Conservation (phyloP, 2,113 vertebrate genomes). For the Eretmochelys imbricata region DNA sequence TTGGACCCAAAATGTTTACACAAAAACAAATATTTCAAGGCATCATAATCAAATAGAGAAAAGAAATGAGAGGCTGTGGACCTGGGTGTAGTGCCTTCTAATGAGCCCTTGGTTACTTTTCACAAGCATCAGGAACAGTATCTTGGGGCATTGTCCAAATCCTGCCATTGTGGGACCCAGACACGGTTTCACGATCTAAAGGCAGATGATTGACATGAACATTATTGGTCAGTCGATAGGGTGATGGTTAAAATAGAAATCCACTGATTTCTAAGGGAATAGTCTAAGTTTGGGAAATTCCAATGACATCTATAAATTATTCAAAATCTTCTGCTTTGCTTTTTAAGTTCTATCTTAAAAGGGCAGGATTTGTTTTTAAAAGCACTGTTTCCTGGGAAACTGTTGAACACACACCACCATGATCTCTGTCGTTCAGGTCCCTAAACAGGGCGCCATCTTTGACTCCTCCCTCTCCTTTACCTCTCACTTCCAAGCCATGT, state of each 20-base stretch:
- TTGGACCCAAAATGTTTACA: conserved; percentile 3
- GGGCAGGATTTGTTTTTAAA: conserved; percentile 1
- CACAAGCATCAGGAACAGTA: conserved; percentile 13
- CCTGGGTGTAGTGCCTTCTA: background rate
- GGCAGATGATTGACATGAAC: conserved; percentile 11
- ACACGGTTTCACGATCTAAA: accelerated
- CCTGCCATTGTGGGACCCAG: background rate
- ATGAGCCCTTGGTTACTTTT: conserved; percentile 19
- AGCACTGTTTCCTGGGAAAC: background rate
- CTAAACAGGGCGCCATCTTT: background rate
- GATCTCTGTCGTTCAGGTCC: background rate
- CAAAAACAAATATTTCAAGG: background rate
- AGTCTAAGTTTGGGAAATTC: conserved; percentile 30
- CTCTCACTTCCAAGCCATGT: background rate
- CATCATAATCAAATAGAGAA: conserved; percentile 5
- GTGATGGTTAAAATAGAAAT: background rate
- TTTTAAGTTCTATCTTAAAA: background rate
- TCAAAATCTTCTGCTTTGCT: background rate
- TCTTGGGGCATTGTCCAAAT: background rate
- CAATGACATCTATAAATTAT: conserved; percentile 7
- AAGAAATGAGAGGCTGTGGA: background rate
- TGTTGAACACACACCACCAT: background rate
- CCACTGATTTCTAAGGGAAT: conserved; percentile 15
- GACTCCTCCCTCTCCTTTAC: background rate
- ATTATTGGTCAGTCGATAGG: background rate